A percentile compares a stretch with the other conserved stretches of the same genome.
These are phyloP conservation scores for Gila orcuttii DNA, from an alignment of 2,113 vertebrate species.

Conservation along the genomic window DNA sequence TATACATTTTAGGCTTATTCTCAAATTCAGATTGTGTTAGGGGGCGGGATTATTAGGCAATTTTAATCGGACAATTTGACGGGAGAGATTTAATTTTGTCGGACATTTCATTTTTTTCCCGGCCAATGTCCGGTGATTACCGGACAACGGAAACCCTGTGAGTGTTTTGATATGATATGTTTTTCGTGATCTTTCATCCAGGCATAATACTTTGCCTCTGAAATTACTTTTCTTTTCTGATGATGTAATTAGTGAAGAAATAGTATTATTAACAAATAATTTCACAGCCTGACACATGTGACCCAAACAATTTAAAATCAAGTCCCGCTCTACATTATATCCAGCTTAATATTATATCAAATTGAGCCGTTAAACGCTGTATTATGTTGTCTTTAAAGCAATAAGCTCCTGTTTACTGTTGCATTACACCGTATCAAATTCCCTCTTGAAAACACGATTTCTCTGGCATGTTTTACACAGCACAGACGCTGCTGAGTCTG, in stretches of 20 bases:
- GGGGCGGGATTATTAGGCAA: too few relatives aligned
- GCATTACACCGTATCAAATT: not conserved
- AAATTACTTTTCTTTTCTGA: not conserved
- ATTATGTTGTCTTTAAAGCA: not conserved
- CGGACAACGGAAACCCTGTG: too few relatives aligned
- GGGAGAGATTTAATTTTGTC: too few relatives aligned
- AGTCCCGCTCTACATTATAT: not conserved
- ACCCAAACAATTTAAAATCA: not conserved
- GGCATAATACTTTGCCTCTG: not conserved
- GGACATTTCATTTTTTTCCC: too few relatives aligned
- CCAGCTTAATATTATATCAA: not conserved
- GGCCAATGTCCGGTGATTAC: too few relatives aligned
- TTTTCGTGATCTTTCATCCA: too few relatives aligned
- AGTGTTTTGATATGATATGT: too few relatives aligned
- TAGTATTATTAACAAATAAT: not conserved
- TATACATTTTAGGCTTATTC: too few relatives aligned
- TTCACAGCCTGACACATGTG: not conserved
- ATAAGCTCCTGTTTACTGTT: not conserved
- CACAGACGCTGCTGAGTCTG: not conserved
- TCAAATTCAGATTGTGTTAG: too few relatives aligned
- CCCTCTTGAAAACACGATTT: not conserved
- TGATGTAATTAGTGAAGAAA: not conserved
- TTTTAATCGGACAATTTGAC: too few relatives aligned
- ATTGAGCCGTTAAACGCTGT: not conserved
- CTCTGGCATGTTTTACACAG: not conserved